phyloP scores from a whole-genome alignment of 2,888 invertebrate genomes.

The Hemicrepidius hirtus region DNA sequence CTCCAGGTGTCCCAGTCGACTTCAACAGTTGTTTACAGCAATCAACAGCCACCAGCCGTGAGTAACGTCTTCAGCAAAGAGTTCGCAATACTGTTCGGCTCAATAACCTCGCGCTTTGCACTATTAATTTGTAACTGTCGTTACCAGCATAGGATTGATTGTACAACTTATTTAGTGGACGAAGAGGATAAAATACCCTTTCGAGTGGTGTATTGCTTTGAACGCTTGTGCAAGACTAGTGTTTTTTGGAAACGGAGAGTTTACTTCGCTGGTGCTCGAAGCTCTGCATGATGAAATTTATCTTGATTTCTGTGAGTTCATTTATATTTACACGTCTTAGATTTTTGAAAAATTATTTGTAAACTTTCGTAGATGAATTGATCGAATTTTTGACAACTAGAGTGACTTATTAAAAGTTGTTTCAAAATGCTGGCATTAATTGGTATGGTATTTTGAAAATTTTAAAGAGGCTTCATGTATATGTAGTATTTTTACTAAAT shows the following conservation, averaged over 20 bases:
- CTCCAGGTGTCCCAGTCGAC: conserved; percentile 47
- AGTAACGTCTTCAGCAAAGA: conserved; percentile 46
- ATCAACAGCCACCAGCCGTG: conserved; percentile 42
- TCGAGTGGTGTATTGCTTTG: not conserved
- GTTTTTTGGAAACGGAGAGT: not conserved
- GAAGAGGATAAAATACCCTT: conserved; percentile 9
- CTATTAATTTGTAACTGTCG: conserved; percentile 51
- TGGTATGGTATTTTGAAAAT: no score
- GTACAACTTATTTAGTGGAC: conserved; percentile 18
- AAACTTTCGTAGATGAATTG: not conserved
- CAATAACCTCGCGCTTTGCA: conserved; percentile 51
- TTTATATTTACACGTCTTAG: conserved; percentile 21
- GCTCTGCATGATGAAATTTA: conserved; percentile 25
- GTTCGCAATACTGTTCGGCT: conserved; percentile 43
- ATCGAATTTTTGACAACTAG: not conserved
- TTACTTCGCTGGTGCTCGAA: conserved; percentile 17
- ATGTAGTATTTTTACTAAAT: no score
- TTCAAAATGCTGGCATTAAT: no score
- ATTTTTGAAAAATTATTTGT: not conserved
- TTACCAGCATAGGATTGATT: conserved; percentile 3
- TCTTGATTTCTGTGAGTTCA: conserved; percentile 37
- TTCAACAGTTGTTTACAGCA: conserved; percentile 48
- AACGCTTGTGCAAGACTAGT: not conserved
- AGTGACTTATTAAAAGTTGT: no score
- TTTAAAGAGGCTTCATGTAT: no score